phyloP scores from a whole-genome alignment of 2,888 invertebrate genomes.

The Rhingia campestris region DNA sequence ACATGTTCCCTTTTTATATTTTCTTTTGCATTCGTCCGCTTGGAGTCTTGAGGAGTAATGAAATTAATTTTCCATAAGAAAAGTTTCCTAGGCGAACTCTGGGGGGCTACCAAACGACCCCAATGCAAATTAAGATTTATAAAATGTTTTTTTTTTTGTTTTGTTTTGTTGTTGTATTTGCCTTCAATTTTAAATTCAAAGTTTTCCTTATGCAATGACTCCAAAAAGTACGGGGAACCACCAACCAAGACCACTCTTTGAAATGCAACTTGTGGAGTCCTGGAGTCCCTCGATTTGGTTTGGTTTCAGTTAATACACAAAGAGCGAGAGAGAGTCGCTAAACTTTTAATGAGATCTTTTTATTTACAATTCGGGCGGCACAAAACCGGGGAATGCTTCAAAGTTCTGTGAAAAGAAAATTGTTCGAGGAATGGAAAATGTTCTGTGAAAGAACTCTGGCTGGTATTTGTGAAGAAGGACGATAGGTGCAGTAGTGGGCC shows the following conservation, averaged over 20 bases:
- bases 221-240: background rate
- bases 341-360: slow-evolving; percentile 74
- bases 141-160: slow-evolving; percentile 14
- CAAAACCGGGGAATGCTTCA: slow-evolving; percentile 67
- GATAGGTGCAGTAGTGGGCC: background rate
- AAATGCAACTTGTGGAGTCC: slow-evolving; percentile 66
- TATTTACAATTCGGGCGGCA: slow-evolving; percentile 69
- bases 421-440: slow-evolving; percentile 23
- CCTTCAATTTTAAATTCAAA: slow-evolving; percentile 57
- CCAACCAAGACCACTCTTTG: slow-evolving; percentile 19
- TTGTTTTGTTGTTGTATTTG: background rate
- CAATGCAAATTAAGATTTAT: slow-evolving; percentile 73
- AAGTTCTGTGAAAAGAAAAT: slow-evolving; percentile 67
- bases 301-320: slow-evolving; percentile 72
- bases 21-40: background rate
- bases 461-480: slow-evolving; percentile 22
- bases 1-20: slow-evolving; percentile 42
- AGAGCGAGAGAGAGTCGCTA: slow-evolving; percentile 52
- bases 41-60: background rate
- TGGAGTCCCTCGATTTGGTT: slow-evolving; percentile 46
- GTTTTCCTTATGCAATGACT: slow-evolving; percentile 41
- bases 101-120: slow-evolving; percentile 31
- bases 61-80: slow-evolving; percentile 71
- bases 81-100: slow-evolving; percentile 36
- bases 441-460: slow-evolving; percentile 18